These are phyloP conservation scores for honey bee (Apis mellifera) DNA, from an alignment of 1,140 invertebrate genomes.

Conservation along the genomic window Amel_HAv3.1 CM009932.2:14423001-14423500, in stretches of 20 bases:
- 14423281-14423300: constrained; percentile 45
- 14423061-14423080: constrained; percentile 34
- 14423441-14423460: constrained; percentile 19
- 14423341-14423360: constrained; percentile 32
- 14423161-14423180: constrained; percentile 45
- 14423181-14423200: constrained; percentile 58
- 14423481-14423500: constrained; percentile 29
- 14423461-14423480: neutral
- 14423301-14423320: constrained; percentile 74
- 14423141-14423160: constrained; percentile 45
- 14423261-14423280: constrained; percentile 26
- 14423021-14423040: constrained; percentile 54
- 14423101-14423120: constrained; percentile 51
- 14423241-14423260: constrained; percentile 33
- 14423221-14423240: constrained; percentile 34
- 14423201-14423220: constrained; percentile 46
- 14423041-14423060: constrained; percentile 51
- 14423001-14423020: constrained; percentile 36
- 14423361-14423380: constrained; percentile 61
- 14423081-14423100: constrained; percentile 60
- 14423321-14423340: constrained; percentile 66
- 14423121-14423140: constrained; percentile 44
- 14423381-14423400: constrained; percentile 77
- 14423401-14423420: constrained; percentile 70
- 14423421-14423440: constrained; percentile 27